Evolutionary conservation across 2,113 vertebrate genomes (phyloP).

Genomic region (Thinocorus orbignyianus): DNA sequence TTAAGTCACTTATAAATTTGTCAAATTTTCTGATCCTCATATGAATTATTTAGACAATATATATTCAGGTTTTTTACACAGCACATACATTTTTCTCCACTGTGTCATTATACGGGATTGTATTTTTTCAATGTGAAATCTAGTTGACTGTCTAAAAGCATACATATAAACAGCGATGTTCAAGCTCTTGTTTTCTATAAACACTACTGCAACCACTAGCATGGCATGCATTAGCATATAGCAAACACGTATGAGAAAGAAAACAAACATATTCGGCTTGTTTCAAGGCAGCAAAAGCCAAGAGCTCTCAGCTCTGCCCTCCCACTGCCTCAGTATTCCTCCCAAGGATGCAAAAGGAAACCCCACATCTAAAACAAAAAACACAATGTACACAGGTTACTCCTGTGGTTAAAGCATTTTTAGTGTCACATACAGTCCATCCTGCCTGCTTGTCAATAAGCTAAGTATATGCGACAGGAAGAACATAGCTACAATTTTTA

Average conservation of each 20-base stretch:
- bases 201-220: neutral
- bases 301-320: neutral
- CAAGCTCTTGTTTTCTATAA: neutral
- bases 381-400: accelerated
- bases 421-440: accelerated
- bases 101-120: neutral
- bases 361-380: accelerated
- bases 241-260: neutral
- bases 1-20: neutral
- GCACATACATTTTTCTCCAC: neutral
- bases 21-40: neutral
- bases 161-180: neutral
- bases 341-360: neutral
- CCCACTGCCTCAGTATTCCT: neutral
- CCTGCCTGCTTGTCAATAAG: neutral
- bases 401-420: neutral
- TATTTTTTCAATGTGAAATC: neutral
- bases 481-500: neutral
- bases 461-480: neutral
- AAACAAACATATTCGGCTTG: neutral
- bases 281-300: neutral
- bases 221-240: neutral
- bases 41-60: neutral
- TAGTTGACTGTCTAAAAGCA: neutral
- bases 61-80: neutral